Conservation (phyloP, 2,797 vertebrate genomes). For the Dicrostonyx torquatus region DNA sequence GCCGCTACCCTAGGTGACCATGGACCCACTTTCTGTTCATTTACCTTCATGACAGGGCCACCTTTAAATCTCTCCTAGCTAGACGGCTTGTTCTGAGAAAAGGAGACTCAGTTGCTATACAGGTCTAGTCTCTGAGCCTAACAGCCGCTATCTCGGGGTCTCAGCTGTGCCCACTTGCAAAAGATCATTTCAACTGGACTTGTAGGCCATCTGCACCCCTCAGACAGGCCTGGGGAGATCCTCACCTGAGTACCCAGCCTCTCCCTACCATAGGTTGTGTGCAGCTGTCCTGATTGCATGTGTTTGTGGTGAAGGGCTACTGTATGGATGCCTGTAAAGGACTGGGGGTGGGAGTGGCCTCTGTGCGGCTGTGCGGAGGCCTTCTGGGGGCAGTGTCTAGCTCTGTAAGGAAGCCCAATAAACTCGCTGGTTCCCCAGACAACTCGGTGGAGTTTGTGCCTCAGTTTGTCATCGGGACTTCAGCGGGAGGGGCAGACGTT, state of each 20-base stretch:
- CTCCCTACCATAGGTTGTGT: neutral
- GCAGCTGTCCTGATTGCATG: neutral
- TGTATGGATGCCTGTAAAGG: neutral
- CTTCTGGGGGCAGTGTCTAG: no score
- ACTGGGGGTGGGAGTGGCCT: neutral
- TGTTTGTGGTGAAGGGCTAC: neutral
- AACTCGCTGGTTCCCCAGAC: neutral
- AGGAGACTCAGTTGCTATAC: neutral
- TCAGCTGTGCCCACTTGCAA: neutral
- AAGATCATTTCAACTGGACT: neutral
- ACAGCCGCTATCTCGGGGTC: neutral
- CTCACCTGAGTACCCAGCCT: neutral
- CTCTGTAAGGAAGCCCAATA: neutral
- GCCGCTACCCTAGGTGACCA: accelerated
- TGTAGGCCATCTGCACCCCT: neutral
- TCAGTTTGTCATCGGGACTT: neutral
- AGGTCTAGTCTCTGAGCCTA: neutral
- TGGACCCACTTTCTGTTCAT: neutral
- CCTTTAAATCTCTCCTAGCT: neutral
- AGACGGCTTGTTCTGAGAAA: neutral
- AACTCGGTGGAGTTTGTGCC: neutral
- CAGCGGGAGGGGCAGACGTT: no score
- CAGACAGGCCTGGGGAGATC: neutral
- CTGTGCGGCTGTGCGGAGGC: neutral
- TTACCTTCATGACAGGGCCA: accelerated